Evolutionary conservation across 2,113 vertebrate species (phyloP), one percentile per base, ranked within the genome.

Genomic region (Ceyx melanurus): DNA sequence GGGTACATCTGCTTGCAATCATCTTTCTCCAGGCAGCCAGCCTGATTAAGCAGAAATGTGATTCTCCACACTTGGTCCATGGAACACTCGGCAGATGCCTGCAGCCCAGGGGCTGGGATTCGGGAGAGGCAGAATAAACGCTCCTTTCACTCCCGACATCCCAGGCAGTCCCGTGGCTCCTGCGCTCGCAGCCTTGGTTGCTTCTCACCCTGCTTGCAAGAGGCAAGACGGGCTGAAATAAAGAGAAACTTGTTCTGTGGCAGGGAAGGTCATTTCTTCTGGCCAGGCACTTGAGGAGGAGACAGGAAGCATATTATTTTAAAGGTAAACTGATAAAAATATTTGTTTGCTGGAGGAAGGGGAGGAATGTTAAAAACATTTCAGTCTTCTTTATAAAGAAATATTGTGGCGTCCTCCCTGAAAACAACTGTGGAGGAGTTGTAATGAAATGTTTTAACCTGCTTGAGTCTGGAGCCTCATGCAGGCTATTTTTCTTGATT

Each of bases 241-340:
- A 91, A 96, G 94, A 87, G 56, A 79, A 94, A 90, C 77, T 94
- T 95, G 90, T 96, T 74, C 65, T 84, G 67, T 68, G 75, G 70
- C 82, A 79, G 90, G 71, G 82, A 83, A 94, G 53, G 72, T 68
- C 45, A 48, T 88, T 96, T 96, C 92, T 96, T 93, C 82, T 74
- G 82, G 80, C 83, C 86, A 87, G 75, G 50, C 88, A 22, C 60
- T 95, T 80, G 88, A 89, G 77, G 86, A 95, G 95, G 79, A 97
- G 75, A 89, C 85, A 71, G 85, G 79, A 96, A 94, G 74, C 57
- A 1, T 88, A 81, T 88, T 93, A 77, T 89, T 78, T 92, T 88
- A 61, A 95, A 97, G 97, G 97, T 97, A 97, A 97, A 92, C 18
- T 65, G 91, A 92, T 96, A 88, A 96, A 96, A 96, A 89, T 95